Percentiles rank a stretch among this genome's conserved stretches.
These are phyloP conservation scores for Hippopotamus amphibius DNA, from an alignment of 2,113 vertebrate species.

Conservation along the genomic window DNA sequence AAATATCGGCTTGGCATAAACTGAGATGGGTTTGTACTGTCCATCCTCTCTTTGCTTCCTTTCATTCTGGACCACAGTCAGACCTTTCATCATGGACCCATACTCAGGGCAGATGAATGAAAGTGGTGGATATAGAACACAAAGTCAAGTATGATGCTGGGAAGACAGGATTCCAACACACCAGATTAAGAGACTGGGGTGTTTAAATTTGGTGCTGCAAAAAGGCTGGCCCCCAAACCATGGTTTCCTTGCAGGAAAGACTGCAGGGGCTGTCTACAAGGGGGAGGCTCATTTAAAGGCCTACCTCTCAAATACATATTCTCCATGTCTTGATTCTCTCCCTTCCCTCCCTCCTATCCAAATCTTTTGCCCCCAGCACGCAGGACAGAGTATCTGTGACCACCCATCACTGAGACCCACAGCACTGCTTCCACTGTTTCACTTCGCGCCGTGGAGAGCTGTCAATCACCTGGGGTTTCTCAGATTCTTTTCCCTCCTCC, in stretches of 20 bases:
- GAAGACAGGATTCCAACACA: neutral
- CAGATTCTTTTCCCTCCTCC: neutral
- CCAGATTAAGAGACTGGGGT: neutral
- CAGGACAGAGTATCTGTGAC: neutral
- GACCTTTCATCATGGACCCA: neutral
- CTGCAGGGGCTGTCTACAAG: neutral
- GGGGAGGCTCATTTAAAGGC: neutral
- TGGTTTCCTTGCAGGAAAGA: neutral
- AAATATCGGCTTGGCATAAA: neutral
- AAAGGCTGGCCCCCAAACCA: neutral
- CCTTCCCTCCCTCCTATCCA: neutral
- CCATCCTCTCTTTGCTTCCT: neutral
- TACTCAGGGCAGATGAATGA: neutral
- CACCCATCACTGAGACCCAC: neutral
- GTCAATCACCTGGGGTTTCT: neutral
- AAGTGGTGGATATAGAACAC: neutral
- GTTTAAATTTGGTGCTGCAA: neutral
- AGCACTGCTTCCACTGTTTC: neutral
- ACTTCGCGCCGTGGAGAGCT: neutral
- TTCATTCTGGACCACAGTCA: neutral
- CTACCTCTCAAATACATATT: neutral
- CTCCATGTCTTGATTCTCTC: neutral
- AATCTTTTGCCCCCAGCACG: neutral
- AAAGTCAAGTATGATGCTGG: neutral
- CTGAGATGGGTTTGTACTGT: neutral